These are phyloP conservation scores for Cosmopolites sordidus DNA, from an alignment of 2,888 invertebrate species.

Conservation along the genomic window DNA sequence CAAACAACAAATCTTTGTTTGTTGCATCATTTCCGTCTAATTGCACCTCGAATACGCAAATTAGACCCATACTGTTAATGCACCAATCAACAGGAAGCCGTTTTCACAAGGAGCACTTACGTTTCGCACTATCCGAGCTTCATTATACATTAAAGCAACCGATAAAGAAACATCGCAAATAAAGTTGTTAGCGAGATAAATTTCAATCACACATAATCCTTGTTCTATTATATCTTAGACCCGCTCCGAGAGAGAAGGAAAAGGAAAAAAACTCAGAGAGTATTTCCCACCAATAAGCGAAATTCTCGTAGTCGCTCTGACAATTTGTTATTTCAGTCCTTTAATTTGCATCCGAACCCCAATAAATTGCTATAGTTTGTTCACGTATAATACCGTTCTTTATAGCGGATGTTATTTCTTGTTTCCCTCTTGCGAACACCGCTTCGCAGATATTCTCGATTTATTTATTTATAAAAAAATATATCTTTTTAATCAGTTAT, in stretches of 20 bases:
- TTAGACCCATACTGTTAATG: background rate
- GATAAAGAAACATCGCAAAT: conserved; percentile 4
- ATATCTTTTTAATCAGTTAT: background rate
- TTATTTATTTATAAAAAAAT: background rate
- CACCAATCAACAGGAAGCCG: background rate
- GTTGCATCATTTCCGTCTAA: too few relatives aligned
- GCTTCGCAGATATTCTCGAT: background rate
- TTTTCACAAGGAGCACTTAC: conserved; percentile 2
- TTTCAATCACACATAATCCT: conserved; percentile 11
- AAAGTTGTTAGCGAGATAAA: conserved; percentile 10
- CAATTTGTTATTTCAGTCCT: conserved; percentile 31
- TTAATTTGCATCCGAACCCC: conserved; percentile 25
- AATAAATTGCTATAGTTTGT: conserved; percentile 26
- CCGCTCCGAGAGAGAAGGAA: too few relatives aligned
- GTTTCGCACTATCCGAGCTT: conserved; percentile 8
- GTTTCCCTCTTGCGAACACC: background rate
- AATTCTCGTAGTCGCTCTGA: conserved; percentile 22
- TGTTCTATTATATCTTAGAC: background rate
- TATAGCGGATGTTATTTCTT: conserved; percentile 17
- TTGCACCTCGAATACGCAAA: background rate
- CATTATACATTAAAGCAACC: background rate
- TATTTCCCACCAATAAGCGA: conserved; percentile 25
- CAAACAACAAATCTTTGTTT: too few relatives aligned
- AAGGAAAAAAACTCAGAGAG: background rate
- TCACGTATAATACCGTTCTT: conserved; percentile 19